phyloP scores from a whole-genome alignment of 2,888 invertebrate genomes.

The Ypsolopha sequella region DNA sequence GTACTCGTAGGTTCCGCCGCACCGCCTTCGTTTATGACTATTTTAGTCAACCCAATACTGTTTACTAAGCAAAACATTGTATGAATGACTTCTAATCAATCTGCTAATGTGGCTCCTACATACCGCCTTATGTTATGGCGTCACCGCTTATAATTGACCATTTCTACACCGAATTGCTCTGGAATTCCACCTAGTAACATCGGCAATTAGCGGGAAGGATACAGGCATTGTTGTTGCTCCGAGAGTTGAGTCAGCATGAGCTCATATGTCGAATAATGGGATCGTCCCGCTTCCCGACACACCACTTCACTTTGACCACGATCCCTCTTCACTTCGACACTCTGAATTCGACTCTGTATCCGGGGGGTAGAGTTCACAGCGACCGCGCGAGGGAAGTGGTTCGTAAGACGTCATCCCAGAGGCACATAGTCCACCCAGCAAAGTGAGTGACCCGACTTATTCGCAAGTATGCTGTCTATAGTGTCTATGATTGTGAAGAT shows the following conservation, averaged over 20 bases:
- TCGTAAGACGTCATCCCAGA: neutral
- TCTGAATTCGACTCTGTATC: too few species aligned
- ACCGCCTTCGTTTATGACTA: conserved; percentile 42
- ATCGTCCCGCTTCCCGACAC: conserved; percentile 37
- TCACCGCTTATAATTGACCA: too few species aligned
- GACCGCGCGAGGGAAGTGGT: too few species aligned
- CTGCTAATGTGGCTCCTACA: conserved; percentile 19
- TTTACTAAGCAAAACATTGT: conserved; percentile 24
- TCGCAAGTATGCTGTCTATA: neutral
- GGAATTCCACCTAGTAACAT: conserved; percentile 1
- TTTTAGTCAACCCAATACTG: conserved; percentile 29
- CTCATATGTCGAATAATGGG: conserved; percentile 50
- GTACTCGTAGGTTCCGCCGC: conserved; percentile 16
- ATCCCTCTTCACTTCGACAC: too few species aligned
- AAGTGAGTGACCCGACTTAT: neutral
- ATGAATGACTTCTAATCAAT: conserved; percentile 26
- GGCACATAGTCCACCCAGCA: neutral
- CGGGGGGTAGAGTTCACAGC: too few species aligned
- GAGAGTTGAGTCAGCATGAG: conserved; percentile 57
- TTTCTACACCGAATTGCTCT: neutral
- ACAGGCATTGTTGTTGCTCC: conserved; percentile 23
- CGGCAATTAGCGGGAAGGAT: conserved; percentile 26
- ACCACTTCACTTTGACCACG: too few species aligned
- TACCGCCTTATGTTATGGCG: conserved; percentile 13
- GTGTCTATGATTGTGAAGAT: neutral